These are phyloP conservation scores for Machimus atricapillus DNA, from an alignment of 2,888 invertebrate genomes.

Conservation along the genomic window DNA sequence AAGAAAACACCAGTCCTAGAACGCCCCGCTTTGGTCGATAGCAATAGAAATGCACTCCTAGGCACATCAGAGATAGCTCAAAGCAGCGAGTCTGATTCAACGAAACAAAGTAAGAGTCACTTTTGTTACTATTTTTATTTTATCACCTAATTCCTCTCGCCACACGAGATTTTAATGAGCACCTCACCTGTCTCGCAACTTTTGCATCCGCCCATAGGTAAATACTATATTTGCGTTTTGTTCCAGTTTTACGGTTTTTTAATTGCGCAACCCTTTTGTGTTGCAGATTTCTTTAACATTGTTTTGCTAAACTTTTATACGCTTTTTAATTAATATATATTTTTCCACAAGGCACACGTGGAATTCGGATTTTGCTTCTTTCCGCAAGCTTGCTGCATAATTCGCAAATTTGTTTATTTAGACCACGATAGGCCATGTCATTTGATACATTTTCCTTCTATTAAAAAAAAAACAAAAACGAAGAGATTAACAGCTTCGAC, in stretches of 20 bases:
- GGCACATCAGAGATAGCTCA: slow-evolving; percentile 21
- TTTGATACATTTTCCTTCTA: neutral
- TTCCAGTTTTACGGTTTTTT: neutral
- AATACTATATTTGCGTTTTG: slow-evolving; percentile 13
- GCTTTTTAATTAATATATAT: neutral
- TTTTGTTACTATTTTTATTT: neutral
- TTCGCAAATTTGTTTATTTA: neutral
- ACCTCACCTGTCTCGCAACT: neutral
- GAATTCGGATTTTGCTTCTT: neutral
- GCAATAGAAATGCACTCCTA: slow-evolving; percentile 36
- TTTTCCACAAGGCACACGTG: neutral
- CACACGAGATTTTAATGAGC: neutral
- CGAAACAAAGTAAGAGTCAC: slow-evolving; percentile 43
- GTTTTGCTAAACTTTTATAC: neutral
- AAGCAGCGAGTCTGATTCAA: slow-evolving; percentile 44
- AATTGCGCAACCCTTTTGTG: neutral
- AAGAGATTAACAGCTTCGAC: neutral
- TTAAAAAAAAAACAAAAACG: neutral
- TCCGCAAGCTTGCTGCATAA: neutral
- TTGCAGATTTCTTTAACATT: neutral
- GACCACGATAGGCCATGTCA: neutral
- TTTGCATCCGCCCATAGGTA: slow-evolving; percentile 17
- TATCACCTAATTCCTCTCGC: neutral
- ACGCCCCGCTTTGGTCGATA: slow-evolving; percentile 43
- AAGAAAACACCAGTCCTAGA: slow-evolving; percentile 70